Conservation (phyloP, 92 coral and sea anemone species). For the Umimayanthus kanabou region DNA sequence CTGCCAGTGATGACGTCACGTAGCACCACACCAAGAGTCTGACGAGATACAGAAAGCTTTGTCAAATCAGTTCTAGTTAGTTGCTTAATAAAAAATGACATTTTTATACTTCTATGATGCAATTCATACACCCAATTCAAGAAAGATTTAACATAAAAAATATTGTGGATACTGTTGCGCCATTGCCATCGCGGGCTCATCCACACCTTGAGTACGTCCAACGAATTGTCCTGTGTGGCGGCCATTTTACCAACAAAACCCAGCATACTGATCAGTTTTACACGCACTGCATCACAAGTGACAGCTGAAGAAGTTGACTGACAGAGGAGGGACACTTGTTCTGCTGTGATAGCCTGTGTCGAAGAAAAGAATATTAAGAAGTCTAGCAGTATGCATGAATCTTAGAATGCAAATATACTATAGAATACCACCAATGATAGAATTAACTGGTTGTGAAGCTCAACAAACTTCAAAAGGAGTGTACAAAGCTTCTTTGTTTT, state of each 20-base stretch:
- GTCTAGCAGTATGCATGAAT: neutral
- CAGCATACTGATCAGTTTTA: slow-evolving; percentile 87
- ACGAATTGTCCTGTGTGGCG: slow-evolving; percentile 64
- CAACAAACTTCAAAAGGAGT: too few species aligned
- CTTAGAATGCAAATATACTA: neutral
- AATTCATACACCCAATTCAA: too few species aligned
- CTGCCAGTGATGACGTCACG: slow-evolving; percentile 79
- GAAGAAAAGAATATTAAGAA: neutral
- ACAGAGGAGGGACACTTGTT: slow-evolving; percentile 82
- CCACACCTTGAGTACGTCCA: slow-evolving; percentile 79
- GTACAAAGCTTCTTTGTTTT: too few species aligned
- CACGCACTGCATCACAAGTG: slow-evolving; percentile 83
- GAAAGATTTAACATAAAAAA: too few species aligned
- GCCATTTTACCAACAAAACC: slow-evolving; percentile 95
- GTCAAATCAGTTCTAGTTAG: too few species aligned
- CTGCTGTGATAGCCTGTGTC: slow-evolving; percentile 79
- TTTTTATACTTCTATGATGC: too few species aligned
- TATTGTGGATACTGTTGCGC: too few species aligned
- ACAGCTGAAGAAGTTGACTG: slow-evolving; percentile 56
- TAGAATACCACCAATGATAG: too few species aligned
- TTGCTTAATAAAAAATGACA: too few species aligned
- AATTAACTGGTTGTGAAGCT: too few species aligned
- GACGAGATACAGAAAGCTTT: neutral
- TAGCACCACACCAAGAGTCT: slow-evolving; percentile 87
- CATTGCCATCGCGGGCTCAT: neutral